A percentile compares a stretch with the other conserved stretches of the same genome.
phyloP scores from a whole-genome alignment of 2,797 vertebrate species.

The Picus viridis region DNA sequence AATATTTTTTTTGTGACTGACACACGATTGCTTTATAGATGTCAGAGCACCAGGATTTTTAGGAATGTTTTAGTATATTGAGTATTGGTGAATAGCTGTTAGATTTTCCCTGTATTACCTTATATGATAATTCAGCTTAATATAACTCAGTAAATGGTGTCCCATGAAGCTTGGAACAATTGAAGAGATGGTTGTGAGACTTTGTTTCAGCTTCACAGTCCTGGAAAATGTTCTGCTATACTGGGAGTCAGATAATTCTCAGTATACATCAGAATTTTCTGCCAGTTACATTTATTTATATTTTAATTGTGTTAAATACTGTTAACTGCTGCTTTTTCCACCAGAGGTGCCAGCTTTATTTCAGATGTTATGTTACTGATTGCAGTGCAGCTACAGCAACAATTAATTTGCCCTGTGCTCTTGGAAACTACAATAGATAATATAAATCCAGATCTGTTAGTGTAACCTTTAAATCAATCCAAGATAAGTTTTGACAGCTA shows the following conservation, averaged over 20 bases:
- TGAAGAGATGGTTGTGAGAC: not conserved
- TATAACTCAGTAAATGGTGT: not conserved
- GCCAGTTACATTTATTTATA: constrained; percentile 39
- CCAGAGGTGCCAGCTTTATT: constrained; percentile 6
- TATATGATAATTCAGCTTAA: not conserved
- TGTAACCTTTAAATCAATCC: not conserved
- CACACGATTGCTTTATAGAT: not conserved
- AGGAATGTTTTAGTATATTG: not conserved
- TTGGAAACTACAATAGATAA: constrained; percentile 8
- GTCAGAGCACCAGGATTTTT: not conserved
- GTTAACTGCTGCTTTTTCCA: constrained; percentile 13
- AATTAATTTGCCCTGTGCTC: constrained; percentile 11
- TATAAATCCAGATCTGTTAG: not conserved
- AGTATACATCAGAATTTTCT: constrained; percentile 10
- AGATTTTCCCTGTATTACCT: not conserved
- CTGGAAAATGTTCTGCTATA: constrained; percentile 40
- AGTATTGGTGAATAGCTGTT: not conserved
- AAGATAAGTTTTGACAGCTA: not conserved
- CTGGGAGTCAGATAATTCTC: constrained; percentile 20
- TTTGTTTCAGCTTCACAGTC: not conserved
- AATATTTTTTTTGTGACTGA: not conserved
- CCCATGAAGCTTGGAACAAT: not conserved
- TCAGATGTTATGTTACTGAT: constrained; percentile 51
- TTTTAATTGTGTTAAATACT: constrained; percentile 35
- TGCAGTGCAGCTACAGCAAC: constrained; percentile 10